A percentile compares a stretch with the other conserved stretches of the same genome.
These are phyloP conservation scores for Dasyornis broadbenti DNA, from an alignment of 2,113 vertebrate genomes.

Conservation along the genomic window DNA sequence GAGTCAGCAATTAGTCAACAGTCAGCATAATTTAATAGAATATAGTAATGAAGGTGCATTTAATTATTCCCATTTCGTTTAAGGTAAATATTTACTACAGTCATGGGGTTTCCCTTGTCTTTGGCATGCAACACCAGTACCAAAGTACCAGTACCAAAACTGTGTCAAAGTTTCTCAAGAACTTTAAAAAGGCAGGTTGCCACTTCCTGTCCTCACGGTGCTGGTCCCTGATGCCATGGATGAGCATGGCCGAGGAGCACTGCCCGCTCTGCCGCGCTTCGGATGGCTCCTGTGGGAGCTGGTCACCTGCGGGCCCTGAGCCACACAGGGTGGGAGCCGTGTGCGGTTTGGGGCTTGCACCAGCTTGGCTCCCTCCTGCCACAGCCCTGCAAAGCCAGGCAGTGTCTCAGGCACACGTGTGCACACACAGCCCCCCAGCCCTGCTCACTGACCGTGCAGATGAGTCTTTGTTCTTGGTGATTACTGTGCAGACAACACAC, in stretches of 20 bases:
- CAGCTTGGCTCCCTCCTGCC: background rate
- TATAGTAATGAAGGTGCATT: constrained; percentile 35
- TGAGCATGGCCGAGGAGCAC: background rate
- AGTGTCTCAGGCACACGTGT: background rate
- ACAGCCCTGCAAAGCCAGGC: background rate
- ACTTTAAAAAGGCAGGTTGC: background rate
- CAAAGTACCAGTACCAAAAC: background rate
- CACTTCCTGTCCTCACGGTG: rapidly evolving
- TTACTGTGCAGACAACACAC: constrained; percentile 62
- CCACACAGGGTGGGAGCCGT: rapidly evolving
- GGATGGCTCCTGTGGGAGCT: background rate
- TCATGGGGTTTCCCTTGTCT: background rate
- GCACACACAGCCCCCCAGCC: background rate
- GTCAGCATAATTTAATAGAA: constrained; percentile 42
- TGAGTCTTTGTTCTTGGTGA: constrained; percentile 70
- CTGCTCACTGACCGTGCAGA: background rate
- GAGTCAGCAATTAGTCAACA: constrained; percentile 63
- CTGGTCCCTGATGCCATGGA: rapidly evolving
- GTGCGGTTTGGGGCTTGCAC: background rate
- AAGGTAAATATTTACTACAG: constrained; percentile 51
- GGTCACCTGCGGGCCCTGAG: background rate
- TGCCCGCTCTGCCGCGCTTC: rapidly evolving
- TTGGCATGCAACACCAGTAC: background rate
- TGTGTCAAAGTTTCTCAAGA: background rate
- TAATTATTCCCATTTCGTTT: constrained; percentile 18